Base-by-base conservation (phyloP, 2,888 invertebrate genomes). In the Sussaba pulchella region DNA sequence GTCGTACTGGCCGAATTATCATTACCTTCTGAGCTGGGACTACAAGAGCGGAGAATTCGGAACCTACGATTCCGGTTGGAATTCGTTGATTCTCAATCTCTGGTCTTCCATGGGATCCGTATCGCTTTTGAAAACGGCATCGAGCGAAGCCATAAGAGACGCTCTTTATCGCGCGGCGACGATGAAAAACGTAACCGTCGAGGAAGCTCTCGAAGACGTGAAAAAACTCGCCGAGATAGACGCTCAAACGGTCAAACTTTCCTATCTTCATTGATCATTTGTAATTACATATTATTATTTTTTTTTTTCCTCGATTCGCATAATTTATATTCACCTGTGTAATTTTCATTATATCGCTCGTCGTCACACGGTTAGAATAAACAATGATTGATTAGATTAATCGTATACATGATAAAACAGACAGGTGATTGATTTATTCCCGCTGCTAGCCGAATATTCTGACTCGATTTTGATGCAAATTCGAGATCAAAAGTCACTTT, bases 1-100 rank as follows among this genome's bases (percentile, higher is more conserved):
- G 90, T 95, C 95, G 1, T 95, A 95, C 89, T 97, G 97, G 97
- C 95, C 95, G 0, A 95, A 96, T 81, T 97, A 96, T 88, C 97
- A 97, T 88, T 97, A 97, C 86, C 88, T 96, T 21, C 90, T 96
- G 21, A 96, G 97, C 0, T 95, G 95, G 92, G 97, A 97, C 88
- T 97, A 96, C 92, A 96, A 96, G 88, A 95, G 95, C n/a, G 96
- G 96, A 8, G 97, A 97, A 92, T 97, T 94, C 84, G 97, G 97
- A 1, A 94, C 94, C 54, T 97, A 97, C 87, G 94, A 94, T 78
- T 88, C 92, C 0, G 97, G 96, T 4, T 94, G 94, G 0, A 95
- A 96, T 0, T 93, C 94, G 0, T 94, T 96, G 86, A 94, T 96
- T 86, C 95, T 97, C 66, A 93, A 96, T 52, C 93, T 96, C 0